Percentiles rank a stretch among this genome's conserved stretches.
phyloP scores from a whole-genome alignment of 2,113 vertebrate genomes.

The Pachycephala philippinensis region DNA sequence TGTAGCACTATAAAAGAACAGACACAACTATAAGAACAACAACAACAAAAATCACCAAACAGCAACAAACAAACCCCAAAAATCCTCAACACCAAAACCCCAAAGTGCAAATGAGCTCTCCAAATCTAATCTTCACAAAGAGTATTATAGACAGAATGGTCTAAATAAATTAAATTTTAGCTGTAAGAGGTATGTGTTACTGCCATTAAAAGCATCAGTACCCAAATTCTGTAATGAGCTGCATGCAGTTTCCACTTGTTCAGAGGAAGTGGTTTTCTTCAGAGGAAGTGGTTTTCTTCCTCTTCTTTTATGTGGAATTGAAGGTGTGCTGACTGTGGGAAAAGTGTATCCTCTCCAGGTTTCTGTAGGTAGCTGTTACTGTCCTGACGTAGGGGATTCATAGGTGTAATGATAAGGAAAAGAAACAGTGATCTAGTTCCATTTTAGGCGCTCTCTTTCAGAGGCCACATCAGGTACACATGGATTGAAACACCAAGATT shows the following conservation, averaged over 20 bases:
- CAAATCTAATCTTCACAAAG: neutral
- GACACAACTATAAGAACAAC: neutral
- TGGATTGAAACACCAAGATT: neutral
- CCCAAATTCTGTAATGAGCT: neutral
- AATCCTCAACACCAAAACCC: neutral
- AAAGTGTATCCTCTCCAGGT: neutral
- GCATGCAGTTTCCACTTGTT: neutral
- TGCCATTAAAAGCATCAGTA: neutral
- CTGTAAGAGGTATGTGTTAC: neutral
- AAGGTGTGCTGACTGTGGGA: neutral
- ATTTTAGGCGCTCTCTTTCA: neutral
- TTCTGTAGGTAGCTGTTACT: neutral
- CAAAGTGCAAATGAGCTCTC: neutral
- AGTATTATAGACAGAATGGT: neutral
- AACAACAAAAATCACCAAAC: neutral
- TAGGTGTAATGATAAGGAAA: neutral
- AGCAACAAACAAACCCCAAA: neutral
- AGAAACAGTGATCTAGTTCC: rapidly evolving
- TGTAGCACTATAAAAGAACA: neutral
- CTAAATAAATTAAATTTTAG: neutral
- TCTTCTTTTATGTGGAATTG: neutral
- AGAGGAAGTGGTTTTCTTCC: neutral
- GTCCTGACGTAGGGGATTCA: neutral
- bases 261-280: neutral
- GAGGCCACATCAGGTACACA: rapidly evolving